phyloP scores from a whole-genome alignment of 2,888 invertebrate genomes.

The Scaptodrosophila latifasciaeformis region DNA sequence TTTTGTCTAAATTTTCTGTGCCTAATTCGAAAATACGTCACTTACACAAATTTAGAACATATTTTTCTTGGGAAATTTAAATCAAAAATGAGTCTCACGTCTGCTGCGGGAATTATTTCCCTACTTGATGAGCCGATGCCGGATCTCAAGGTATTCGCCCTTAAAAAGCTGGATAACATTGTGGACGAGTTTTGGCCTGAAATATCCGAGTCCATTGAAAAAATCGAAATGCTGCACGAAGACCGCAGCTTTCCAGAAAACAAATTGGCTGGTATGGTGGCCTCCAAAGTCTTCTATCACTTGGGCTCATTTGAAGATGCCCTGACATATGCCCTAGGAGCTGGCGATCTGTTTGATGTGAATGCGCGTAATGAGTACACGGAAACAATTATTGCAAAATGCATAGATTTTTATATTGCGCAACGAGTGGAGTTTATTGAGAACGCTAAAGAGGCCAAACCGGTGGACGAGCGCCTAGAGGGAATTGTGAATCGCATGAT shows the following conservation, averaged over 20 bases:
- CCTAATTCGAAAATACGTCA: slow-evolving; percentile 29
- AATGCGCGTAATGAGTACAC: slow-evolving; percentile 96
- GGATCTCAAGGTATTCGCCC: slow-evolving; percentile 94
- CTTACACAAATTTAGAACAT: slow-evolving; percentile 35
- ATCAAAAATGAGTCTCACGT: slow-evolving; percentile 78
- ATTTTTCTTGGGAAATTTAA: slow-evolving; percentile 41
- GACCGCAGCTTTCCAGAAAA: slow-evolving; percentile 91
- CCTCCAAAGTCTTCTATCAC: slow-evolving; percentile 99
- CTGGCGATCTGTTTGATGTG: slow-evolving; percentile 95
- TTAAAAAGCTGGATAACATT: slow-evolving; percentile 93
- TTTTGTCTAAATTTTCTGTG: not conserved
- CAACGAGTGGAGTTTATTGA: slow-evolving; percentile 85
- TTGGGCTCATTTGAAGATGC: slow-evolving; percentile 98
- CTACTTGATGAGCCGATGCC: slow-evolving; percentile 95
- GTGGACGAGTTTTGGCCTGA: slow-evolving; percentile 99
- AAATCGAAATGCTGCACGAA: slow-evolving; percentile 97
- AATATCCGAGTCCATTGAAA: slow-evolving; percentile 97
- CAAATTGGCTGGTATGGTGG: slow-evolving; percentile 95
- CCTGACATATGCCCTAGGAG: slow-evolving; percentile 96
- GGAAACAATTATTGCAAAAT: slow-evolving; percentile 97
- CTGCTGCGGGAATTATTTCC: slow-evolving; percentile 93
- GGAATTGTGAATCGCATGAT: slow-evolving; percentile 98
- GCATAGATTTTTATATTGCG: slow-evolving; percentile 97
- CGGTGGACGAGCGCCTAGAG: slow-evolving; percentile 89
- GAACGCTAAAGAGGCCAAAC: slow-evolving; percentile 80